Base-by-base conservation (phyloP, 92 coral and sea anemone genomes). In the Isaurus tuberculatus region DNA sequence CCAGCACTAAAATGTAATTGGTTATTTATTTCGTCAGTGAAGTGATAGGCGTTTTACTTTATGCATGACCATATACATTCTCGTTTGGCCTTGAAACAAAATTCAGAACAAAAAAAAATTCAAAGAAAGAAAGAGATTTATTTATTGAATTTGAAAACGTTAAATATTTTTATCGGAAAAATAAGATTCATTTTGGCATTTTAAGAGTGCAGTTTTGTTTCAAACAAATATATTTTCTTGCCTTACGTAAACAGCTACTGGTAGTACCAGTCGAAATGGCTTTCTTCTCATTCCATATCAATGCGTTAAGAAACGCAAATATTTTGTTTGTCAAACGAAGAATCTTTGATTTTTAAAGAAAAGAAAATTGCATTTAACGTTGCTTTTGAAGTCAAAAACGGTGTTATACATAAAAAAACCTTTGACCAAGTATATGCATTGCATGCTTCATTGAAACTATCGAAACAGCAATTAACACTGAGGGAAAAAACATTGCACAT, bases 221-320 rank as follows among this genome's bases (percentile, higher is more conserved):
- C 53, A 40, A 40, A 40, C 20, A 61, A 77, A 58, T 73, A 74
- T 85, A 71, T 58, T 65, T 80, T 67, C 22, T 84, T 84, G 75
- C 87, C 91, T 93, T 91, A 91, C 92, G 93, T 93, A 92, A 93
- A 91, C 93, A 93, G 58, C 7, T 13, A 73, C 98, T 78, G 98
- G 98, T 93, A 64, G 36, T 70, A 88, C 98, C 91, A 71, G 98
- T 13, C 11, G 11, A 48, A 17, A 31, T 23, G 26, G 17, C 37
- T 72, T 61, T 60, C 72, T 31, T 37, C 75, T 72, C 86, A 43
- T 69, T 88, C 65, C 33, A 71, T 27, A 23, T 22, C 79, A 40
- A 64, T 40, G 70, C 44, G 74, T 69, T 79, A 55, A 68, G 63
- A 53, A 60, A 65, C 48, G 72, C 79, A 66, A 34, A 72, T 30